Percentiles rank a stretch among this genome's conserved stretches.
phyloP scores from a whole-genome alignment of 2,888 invertebrate species.

The Cloeon dipterum region DNA sequence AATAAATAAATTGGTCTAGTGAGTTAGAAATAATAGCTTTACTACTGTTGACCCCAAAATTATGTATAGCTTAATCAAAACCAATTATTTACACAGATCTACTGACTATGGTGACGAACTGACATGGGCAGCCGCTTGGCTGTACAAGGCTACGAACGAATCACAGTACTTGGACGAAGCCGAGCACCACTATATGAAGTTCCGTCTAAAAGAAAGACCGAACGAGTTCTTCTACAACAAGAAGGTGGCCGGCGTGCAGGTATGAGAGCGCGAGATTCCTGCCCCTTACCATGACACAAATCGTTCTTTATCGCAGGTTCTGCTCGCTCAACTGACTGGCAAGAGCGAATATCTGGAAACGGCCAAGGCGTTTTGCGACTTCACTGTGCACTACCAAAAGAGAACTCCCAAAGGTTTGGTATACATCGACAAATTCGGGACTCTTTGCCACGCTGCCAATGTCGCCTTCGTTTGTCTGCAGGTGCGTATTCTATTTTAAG shows the following conservation, averaged over 20 bases:
- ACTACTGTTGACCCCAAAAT: no score
- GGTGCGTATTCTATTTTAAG: conserved; percentile 14
- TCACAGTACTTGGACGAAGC: conserved; percentile 23
- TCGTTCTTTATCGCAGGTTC: conserved; percentile 14
- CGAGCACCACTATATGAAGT: conserved; percentile 22
- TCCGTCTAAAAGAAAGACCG: conserved; percentile 22
- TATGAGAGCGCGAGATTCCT: no score
- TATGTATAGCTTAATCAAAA: no score
- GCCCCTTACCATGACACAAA: no score
- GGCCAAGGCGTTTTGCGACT: conserved; percentile 24
- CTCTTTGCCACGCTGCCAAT: conserved; percentile 28
- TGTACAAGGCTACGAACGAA: conserved; percentile 26
- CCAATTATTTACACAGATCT: no score
- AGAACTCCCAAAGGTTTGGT: conserved; percentile 27
- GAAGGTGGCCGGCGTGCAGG: conserved; percentile 29
- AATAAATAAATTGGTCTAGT: no score
- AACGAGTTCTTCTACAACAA: conserved; percentile 28
- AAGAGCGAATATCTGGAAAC: conserved; percentile 19
- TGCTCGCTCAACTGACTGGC: conserved; percentile 23
- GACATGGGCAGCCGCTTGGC: conserved; percentile 30
- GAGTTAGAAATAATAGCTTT: no score
- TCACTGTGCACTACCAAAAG: conserved; percentile 20
- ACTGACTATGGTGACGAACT: conserved; percentile 29
- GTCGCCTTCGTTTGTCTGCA: conserved; percentile 27
- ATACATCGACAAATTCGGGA: conserved; percentile 27